phyloP scores from a whole-genome alignment of 2,888 invertebrate species.

The Hyppa rectilinea region DNA sequence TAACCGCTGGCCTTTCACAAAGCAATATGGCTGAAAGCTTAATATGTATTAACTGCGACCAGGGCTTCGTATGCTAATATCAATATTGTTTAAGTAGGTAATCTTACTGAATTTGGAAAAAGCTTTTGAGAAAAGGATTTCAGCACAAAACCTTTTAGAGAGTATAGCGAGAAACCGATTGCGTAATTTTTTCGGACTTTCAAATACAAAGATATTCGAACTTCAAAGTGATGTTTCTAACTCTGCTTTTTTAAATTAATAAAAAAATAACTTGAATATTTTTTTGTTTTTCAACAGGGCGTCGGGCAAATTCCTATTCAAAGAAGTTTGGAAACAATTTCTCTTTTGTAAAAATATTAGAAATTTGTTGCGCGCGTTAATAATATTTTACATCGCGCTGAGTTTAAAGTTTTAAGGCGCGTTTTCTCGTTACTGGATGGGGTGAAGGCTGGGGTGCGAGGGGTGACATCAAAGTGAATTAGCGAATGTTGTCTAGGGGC shows the following conservation, averaged over 20 bases:
- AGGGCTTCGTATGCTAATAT: constrained; percentile 62
- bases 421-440: constrained; percentile 85
- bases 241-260: constrained; percentile 63
- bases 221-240: constrained; percentile 62
- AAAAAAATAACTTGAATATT: constrained; percentile 51
- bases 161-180: constrained; percentile 31
- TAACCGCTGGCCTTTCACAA: constrained; percentile 83
- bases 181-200: constrained; percentile 10
- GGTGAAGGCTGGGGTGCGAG: constrained; percentile 71
- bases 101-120: background rate
- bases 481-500: constrained; percentile 90
- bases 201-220: constrained; percentile 47
- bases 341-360: constrained; percentile 81
- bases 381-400: constrained; percentile 82
- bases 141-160: constrained; percentile 19
- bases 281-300: constrained; percentile 39
- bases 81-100: constrained; percentile 53
- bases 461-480: constrained; percentile 90
- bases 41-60: constrained; percentile 81
- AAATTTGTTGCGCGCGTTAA: constrained; percentile 84
- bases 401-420: constrained; percentile 87
- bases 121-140: background rate
- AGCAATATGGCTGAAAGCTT: constrained; percentile 87
- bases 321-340: constrained; percentile 81
- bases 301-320: constrained; percentile 70